These are phyloP conservation scores for Picus viridis DNA, from an alignment of 2,797 vertebrate genomes.

Conservation along the genomic window DNA sequence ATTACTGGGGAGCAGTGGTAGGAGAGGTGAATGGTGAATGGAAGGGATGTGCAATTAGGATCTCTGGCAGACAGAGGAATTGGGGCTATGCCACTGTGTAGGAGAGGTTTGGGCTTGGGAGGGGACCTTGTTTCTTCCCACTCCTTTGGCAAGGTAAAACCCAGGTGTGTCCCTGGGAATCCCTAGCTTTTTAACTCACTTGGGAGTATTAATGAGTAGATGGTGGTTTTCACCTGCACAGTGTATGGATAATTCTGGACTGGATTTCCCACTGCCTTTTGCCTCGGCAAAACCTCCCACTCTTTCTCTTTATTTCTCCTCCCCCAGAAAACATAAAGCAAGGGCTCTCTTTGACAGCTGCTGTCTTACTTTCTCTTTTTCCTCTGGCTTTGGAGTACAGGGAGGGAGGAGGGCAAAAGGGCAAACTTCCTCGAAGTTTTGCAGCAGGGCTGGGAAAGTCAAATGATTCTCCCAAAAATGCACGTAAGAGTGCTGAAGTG, in stretches of 20 bases:
- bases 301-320: not conserved
- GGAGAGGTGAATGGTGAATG: not conserved
- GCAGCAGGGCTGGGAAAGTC: not conserved
- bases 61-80: not conserved
- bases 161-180: constrained; percentile 67
- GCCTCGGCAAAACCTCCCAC: not conserved
- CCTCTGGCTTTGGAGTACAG: not conserved
- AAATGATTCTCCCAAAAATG: not conserved
- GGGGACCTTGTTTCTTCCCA: constrained; percentile 60
- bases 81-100: constrained; percentile 33
- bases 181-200: constrained; percentile 33
- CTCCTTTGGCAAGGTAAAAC: constrained; percentile 52
- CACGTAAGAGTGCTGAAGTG: not conserved
- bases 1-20: constrained; percentile 11
- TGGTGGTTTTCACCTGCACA: constrained; percentile 44
- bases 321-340: not conserved
- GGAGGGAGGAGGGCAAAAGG: constrained; percentile 8
- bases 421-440: constrained; percentile 12
- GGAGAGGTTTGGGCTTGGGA: constrained; percentile 56
- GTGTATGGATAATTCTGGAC: not conserved
- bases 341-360: not conserved
- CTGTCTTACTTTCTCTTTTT: not conserved
- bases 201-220: not conserved
- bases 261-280: not conserved
- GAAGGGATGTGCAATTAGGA: not conserved